A percentile compares a stretch with the other conserved stretches of the same genome.
These are phyloP conservation scores for Caerostris extrusa DNA, from an alignment of 1,140 invertebrate species.

Conservation along the genomic window DNA sequence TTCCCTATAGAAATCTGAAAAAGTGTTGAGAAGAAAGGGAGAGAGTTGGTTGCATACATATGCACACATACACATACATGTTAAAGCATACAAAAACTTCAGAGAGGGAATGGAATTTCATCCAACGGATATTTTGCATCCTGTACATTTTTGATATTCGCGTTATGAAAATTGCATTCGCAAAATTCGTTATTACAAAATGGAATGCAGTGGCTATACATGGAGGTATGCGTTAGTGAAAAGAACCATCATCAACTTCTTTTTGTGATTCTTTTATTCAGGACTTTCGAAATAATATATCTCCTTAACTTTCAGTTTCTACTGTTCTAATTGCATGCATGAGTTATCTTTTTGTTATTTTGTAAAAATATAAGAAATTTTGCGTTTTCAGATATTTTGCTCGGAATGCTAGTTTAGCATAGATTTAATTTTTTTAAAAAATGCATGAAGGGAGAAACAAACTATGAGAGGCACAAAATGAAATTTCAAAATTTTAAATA, in stretches of 20 bases:
- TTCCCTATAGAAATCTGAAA: conserved; percentile 22
- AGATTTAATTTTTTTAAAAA: too few relatives aligned
- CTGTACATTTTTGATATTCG: conserved; percentile 6
- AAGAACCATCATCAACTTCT: conserved; percentile 39
- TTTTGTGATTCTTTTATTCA: neutral
- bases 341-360: too few relatives aligned
- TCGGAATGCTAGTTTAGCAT: too few relatives aligned
- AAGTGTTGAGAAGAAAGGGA: neutral
- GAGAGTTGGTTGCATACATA: conserved; percentile 16
- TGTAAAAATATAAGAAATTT: too few relatives aligned
- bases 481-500: too few relatives aligned
- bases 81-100: conserved; percentile 3
- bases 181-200: conserved; percentile 39
- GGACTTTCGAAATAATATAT: neutral
- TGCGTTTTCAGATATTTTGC: too few relatives aligned
- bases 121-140: conserved; percentile 25
- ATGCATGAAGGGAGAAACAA: too few relatives aligned
- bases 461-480: too few relatives aligned
- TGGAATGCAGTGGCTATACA: neutral
- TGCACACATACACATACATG: neutral
- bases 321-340: neutral
- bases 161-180: conserved; percentile 49
- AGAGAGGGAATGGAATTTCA: neutral
- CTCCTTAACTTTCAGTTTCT: neutral
- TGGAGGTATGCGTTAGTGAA: conserved; percentile 4